Evolutionary conservation across 2,797 vertebrate genomes (phyloP), one percentile per base, ranked within the genome.

Genomic region (Microctenopoma lineatum): DNA sequence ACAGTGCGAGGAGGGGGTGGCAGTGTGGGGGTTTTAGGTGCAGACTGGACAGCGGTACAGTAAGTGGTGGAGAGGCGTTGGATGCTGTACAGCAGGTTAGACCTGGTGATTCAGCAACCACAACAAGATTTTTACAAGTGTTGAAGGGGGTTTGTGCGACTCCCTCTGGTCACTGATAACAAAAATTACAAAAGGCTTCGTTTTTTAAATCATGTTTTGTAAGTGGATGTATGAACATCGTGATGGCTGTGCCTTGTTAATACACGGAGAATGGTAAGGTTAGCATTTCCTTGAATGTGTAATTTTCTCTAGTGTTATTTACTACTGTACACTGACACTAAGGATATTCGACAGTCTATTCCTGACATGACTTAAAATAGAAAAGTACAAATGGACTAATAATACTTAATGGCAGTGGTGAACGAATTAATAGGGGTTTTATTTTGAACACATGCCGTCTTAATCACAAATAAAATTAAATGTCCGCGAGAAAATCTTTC

Each of bases 21-120:
- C 70, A 80, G 64, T 46, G 85, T 73, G 83, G 82, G 81, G 83
- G 84, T 76, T 79, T 32, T 66, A 18, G 78, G 77, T 62, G 80
- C 73, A 73, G 76, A 74, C 84, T 60, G 82, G 84, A 81, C 87
- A 15, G 66, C 72, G 77, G 66, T 73, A 4, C 84, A 78, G 59
- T 75, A 79, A 84, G 84, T 87, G 82, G 69, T 64, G 77, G 84
- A 48, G 82, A 89, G 84, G 87, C 79, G 87, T 84, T n/a, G 63
- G 75, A 80, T 59, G 75, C 66, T 14, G 75, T 60, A 64, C 84
- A 77, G 75, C 72, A 44, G 83, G 73, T 80, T 64, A 44, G 70
- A 77, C 66, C 79, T 64, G 65, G 77, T 86, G 84, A 86, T 65
- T 87, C 82, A 89, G 76, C 72, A 0, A 46, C 70, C 75, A 63